A percentile compares a stretch with the other conserved stretches of the same genome.
phyloP scores from a whole-genome alignment of 2,797 vertebrate species.

The Micropoecilia bifurca region DNA sequence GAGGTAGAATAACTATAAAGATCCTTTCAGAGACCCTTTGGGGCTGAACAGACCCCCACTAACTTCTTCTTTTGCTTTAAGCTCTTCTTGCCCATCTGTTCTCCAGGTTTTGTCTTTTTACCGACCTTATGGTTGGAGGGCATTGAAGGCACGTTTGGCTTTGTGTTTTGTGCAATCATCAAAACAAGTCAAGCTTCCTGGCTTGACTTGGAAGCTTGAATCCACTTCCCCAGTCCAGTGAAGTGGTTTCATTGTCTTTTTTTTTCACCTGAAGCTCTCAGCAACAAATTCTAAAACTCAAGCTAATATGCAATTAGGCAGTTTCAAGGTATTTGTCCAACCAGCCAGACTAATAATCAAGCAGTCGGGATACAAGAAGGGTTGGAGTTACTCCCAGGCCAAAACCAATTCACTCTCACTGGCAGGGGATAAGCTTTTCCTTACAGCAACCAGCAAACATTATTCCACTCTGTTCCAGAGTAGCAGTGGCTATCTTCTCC shows the following conservation, averaged over 20 bases:
- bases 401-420: conserved; percentile 64
- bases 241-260: conserved; percentile 5
- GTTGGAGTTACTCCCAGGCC: conserved; percentile 65
- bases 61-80: conserved; percentile 68
- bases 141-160: conserved; percentile 61
- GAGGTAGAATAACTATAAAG: conserved; percentile 65
- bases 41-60: conserved; percentile 61
- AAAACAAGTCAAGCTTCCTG: conserved; percentile 49
- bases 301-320: conserved; percentile 10
- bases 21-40: conserved; percentile 57
- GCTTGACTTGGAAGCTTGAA: conserved; percentile 31
- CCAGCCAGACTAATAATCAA: conserved; percentile 16
- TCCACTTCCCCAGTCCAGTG: conserved; percentile 7
- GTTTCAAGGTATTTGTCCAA: background rate
- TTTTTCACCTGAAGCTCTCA: conserved; percentile 16
- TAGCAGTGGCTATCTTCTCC: conserved; percentile 35
- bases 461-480: conserved; percentile 64
- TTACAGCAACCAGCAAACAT: conserved; percentile 84
- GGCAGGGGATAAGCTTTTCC: conserved; percentile 78
- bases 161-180: conserved; percentile 58
- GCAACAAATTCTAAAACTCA: conserved; percentile 4
- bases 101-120: conserved; percentile 54
- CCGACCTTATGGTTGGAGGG: conserved; percentile 66
- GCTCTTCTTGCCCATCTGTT: conserved; percentile 76
- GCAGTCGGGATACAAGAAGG: background rate